Evolutionary conservation across 2,888 invertebrate genomes (phyloP).

Genomic region (Empis livida): DNA sequence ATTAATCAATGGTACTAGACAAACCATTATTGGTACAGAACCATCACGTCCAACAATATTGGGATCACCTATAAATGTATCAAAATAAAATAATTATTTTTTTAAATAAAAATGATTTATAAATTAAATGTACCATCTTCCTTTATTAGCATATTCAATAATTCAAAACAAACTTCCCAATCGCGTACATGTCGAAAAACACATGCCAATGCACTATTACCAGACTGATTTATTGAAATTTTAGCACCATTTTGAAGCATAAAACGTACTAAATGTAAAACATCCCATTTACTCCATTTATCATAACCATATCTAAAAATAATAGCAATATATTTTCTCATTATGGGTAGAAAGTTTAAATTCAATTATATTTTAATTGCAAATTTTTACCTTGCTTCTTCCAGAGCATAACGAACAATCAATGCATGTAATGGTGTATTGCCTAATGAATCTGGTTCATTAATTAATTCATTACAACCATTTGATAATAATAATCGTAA

Average conservation of each 20-base stretch:
- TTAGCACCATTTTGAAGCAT: slow-evolving; percentile 50
- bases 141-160: slow-evolving; percentile 35
- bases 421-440: slow-evolving; percentile 60
- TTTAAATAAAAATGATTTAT: too few relatives aligned
- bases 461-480: slow-evolving; percentile 58
- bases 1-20: slow-evolving; percentile 59
- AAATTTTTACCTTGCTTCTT: slow-evolving; percentile 42
- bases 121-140: slow-evolving; percentile 33
- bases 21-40: slow-evolving; percentile 59
- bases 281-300: slow-evolving; percentile 63
- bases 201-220: slow-evolving; percentile 56
- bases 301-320: slow-evolving; percentile 44
- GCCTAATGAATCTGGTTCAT: slow-evolving; percentile 56
- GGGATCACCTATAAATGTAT: slow-evolving; percentile 39
- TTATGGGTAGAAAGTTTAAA: too few relatives aligned
- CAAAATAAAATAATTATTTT: too few relatives aligned
- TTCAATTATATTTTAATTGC: neutral
- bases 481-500: slow-evolving; percentile 55
- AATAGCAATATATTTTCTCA: neutral
- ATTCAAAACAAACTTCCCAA: slow-evolving; percentile 46
- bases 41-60: slow-evolving; percentile 59
- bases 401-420: slow-evolving; percentile 50
- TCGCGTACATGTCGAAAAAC: slow-evolving; percentile 56
- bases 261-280: slow-evolving; percentile 51
- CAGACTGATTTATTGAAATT: slow-evolving; percentile 54